These are phyloP conservation scores for Acyrthosiphon pisum DNA, from an alignment of 1,140 invertebrate species.

Conservation along the genomic window DNA sequence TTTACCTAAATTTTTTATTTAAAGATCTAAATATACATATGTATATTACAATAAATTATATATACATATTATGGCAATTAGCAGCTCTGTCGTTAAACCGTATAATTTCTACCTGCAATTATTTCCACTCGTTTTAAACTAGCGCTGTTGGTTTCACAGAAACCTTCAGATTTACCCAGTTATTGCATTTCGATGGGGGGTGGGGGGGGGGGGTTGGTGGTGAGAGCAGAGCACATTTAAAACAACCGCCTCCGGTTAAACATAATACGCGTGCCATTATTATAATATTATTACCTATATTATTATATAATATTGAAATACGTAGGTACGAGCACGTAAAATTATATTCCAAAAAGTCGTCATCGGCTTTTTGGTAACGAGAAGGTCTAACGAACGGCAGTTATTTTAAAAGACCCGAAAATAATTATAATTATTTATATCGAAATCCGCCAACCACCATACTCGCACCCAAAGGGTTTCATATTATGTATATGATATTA, in stretches of 20 bases:
- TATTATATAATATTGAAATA: neutral
- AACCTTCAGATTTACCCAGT: constrained; percentile 6
- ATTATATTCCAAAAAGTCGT: neutral
- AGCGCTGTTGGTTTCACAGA: neutral
- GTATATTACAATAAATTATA: neutral
- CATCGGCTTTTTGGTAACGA: neutral
- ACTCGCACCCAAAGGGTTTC: neutral
- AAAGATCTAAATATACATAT: neutral
- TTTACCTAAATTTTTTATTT: neutral
- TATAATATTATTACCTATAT: neutral
- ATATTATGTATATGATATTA: neutral
- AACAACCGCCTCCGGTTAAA: constrained; percentile 45
- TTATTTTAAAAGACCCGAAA: too few relatives aligned
- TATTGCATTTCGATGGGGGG: too few relatives aligned
- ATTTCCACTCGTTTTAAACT: neutral
- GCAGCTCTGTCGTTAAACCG: neutral
- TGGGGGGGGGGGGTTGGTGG: neutral
- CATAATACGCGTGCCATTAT: too few relatives aligned
- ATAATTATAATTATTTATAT: neutral
- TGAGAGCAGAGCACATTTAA: neutral
- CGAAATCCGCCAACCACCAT: neutral
- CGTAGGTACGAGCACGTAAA: neutral
- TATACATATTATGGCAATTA: neutral
- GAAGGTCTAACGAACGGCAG: neutral
- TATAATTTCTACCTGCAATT: constrained; percentile 25